Base-by-base conservation (phyloP, 2,113 vertebrate species). In the Taxidea taxus region DNA sequence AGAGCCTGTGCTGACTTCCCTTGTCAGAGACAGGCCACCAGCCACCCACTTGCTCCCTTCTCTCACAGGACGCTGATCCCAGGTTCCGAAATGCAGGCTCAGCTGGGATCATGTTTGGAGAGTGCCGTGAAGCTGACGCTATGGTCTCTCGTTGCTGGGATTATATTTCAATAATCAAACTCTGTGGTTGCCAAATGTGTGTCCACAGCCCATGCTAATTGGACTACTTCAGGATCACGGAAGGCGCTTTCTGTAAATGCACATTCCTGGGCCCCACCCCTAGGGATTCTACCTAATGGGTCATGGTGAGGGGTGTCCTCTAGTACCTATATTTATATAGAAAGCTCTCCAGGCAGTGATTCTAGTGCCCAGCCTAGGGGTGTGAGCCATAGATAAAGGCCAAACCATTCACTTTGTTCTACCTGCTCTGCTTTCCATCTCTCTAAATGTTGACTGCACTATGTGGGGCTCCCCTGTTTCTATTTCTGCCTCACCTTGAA, bases 401-500 rank as follows among this genome's bases (percentile, higher is more conserved):
- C 44, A 7, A 60, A 31, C 29, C 4, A 1, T 54, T 64, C 31
- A 1, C 74, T 58, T 60, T 34, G 44, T 31, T 47, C 37, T 10
- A 31, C 62, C 5, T 11, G 29, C 44, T 34, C 39, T 12, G 81
- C 75, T 82, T 81, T 39, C 34, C 29, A 4, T 42, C 66, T 34
- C 70, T 42, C n/a, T 47, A 11, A 42, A 37, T 9, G 51, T 37
- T 27, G 82, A 21, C 81, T 87, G 51, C 49, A 27, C 37, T 58
- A 11, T 34, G 23, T 6, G 51, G 89, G 88, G n/a, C 64, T 86
- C n/a, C 78, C 70, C 44, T 6, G 3, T 47, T 66, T 93, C 77
- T 91, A 44, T 62, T 93, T 86, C 29, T 60, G 37, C 49, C 86
- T 94, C 58, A 78, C 89, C 91, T 97, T 96, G 97, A 75, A 89